phyloP scores from a whole-genome alignment of 64 coral and sea anemone species.

The Stylophora pistillata region DNA sequence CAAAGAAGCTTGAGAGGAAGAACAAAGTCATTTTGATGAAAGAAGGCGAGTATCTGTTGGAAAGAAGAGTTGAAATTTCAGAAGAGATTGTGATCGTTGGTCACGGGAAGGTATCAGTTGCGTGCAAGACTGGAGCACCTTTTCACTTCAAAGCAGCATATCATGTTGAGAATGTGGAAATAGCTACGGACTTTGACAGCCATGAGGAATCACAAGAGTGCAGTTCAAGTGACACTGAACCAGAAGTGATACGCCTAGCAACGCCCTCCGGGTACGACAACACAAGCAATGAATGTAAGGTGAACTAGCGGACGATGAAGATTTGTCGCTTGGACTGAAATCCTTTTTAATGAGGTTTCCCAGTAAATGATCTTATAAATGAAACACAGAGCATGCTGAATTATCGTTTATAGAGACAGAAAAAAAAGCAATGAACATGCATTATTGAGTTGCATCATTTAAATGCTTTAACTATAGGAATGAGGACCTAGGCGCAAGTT shows the following conservation, averaged over 20 bases:
- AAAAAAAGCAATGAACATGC: too few relatives aligned
- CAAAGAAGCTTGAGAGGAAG: not conserved
- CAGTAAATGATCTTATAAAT: too few relatives aligned
- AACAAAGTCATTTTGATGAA: constrained; percentile 11
- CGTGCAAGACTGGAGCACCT: constrained; percentile 2
- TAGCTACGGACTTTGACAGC: not conserved
- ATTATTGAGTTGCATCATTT: too few relatives aligned
- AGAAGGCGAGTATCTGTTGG: constrained; percentile 6
- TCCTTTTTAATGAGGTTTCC: too few relatives aligned
- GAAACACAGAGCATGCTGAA: too few relatives aligned
- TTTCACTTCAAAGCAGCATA: not conserved
- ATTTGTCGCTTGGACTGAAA: too few relatives aligned
- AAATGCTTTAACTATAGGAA: too few relatives aligned
- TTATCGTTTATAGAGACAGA: too few relatives aligned
- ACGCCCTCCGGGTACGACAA: not conserved
- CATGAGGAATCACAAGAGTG: not conserved
- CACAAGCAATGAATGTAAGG: not conserved
- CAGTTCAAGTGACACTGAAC: not conserved
- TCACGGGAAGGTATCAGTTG: not conserved
- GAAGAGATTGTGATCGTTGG: not conserved
- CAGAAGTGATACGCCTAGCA: not conserved
- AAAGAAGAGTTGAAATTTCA: not conserved
- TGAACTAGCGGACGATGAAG: not conserved
- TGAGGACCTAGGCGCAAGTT: too few relatives aligned
- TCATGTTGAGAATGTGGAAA: not conserved